Conservation (phyloP, 2,797 vertebrate species). For the Tarsius wallacei region DNA sequence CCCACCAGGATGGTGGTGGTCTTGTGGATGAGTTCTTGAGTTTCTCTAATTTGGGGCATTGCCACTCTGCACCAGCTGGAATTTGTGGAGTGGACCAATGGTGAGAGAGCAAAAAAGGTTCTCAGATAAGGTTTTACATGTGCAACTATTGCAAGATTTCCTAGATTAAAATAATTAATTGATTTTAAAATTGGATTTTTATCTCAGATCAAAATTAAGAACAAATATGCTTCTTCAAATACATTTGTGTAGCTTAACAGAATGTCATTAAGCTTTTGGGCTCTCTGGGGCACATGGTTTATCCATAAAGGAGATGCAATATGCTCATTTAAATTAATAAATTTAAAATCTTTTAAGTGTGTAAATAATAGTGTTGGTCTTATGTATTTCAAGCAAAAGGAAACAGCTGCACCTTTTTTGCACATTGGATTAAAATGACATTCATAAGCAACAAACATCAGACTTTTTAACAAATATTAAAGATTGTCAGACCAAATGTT, state of each 20-base stretch:
- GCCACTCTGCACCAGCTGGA: background rate
- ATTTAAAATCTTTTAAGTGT: conserved; percentile 83
- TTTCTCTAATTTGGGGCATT: background rate
- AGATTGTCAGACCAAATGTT: conserved; percentile 87
- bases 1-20: background rate
- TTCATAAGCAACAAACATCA: conserved; percentile 76
- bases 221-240: conserved; percentile 2
- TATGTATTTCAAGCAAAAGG: conserved; percentile 86
- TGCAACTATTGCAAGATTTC: conserved; percentile 37
- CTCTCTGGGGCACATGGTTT: conserved; percentile 59
- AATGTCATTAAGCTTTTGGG: conserved; percentile 44
- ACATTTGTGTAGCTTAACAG: conserved; percentile 20
- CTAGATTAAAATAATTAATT: conserved; percentile 49
- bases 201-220: conserved; percentile 64
- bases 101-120: background rate
- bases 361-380: conserved; percentile 89
- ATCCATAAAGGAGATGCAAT: conserved; percentile 62
- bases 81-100: background rate
- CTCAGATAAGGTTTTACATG: background rate
- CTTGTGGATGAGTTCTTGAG: background rate
- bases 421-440: conserved; percentile 80
- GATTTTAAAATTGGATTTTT: conserved; percentile 69
- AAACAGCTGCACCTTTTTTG: conserved; percentile 79
- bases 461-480: conserved; percentile 78
- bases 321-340: conserved; percentile 71